These are phyloP conservation scores for Carcina quercana DNA, from an alignment of 2,888 invertebrate species.

Conservation along the genomic window DNA sequence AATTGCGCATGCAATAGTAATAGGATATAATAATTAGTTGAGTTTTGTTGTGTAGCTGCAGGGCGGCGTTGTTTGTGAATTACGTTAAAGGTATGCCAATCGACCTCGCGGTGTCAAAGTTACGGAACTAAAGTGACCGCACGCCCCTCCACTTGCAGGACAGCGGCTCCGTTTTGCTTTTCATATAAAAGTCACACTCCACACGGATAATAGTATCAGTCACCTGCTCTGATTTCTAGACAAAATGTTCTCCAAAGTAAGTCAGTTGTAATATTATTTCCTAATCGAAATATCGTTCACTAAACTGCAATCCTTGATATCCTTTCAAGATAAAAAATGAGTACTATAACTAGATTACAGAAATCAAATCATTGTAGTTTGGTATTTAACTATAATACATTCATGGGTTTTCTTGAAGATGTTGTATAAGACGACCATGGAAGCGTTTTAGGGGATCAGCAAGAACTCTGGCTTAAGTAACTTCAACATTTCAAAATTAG, in stretches of 20 bases:
- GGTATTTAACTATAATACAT: too few relatives aligned
- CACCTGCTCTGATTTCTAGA: conserved; percentile 64
- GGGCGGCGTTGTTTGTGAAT: conserved; percentile 35
- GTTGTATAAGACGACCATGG: too few relatives aligned
- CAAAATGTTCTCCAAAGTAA: conserved; percentile 74
- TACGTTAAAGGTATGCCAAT: conserved; percentile 27
- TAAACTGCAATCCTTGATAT: too few relatives aligned
- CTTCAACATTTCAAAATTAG: too few relatives aligned
- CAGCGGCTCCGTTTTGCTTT: conserved; percentile 64
- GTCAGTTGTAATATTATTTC: conserved; percentile 21
- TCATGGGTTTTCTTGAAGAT: too few relatives aligned
- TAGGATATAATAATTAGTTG: conserved; percentile 23
- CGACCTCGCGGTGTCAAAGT: conserved; percentile 73
- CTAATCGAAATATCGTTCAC: too few relatives aligned
- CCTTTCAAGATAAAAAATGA: too few relatives aligned
- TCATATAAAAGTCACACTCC: conserved; percentile 68
- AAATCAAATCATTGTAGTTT: too few relatives aligned
- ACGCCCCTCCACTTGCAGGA: conserved; percentile 57
- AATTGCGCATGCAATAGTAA: conserved; percentile 34
- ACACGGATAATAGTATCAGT: conserved; percentile 67
- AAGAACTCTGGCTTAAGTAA: too few relatives aligned
- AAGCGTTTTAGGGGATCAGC: too few relatives aligned
- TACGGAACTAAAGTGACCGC: conserved; percentile 70
- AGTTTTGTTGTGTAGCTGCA: conserved; percentile 14
- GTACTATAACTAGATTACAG: too few relatives aligned